Conservation (phyloP, 2,113 vertebrate species). For the Oncorhynchus kisutch region DNA sequence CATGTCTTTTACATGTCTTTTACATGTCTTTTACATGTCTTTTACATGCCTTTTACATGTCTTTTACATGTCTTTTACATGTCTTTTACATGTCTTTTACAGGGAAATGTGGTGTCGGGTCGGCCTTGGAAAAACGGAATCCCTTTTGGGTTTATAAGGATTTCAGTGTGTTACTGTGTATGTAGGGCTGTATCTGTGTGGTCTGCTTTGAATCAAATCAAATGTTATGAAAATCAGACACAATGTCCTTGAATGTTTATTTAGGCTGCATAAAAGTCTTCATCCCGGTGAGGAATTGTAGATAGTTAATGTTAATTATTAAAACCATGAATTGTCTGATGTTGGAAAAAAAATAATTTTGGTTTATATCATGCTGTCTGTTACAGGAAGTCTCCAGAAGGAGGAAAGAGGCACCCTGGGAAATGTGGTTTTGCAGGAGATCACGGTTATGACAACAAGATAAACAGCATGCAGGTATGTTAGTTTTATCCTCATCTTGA, state of each 20-base stretch:
- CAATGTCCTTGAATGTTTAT: background rate
- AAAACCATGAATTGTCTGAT: no score
- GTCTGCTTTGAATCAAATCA: background rate
- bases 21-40: constrained; percentile 31
- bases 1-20: constrained; percentile 33
- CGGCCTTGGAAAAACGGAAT: constrained; percentile 4
- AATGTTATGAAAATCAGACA: background rate
- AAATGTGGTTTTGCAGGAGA: constrained; percentile 91
- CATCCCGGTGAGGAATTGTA: background rate
- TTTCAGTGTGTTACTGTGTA: background rate
- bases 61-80: constrained; percentile 33
- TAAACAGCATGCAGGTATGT: constrained; percentile 97
- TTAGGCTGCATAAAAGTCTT: background rate
- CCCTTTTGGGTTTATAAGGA: background rate
- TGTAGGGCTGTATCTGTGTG: background rate
- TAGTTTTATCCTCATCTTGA: no score
- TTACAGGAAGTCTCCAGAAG: constrained; percentile 84
- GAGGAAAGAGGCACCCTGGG: constrained; percentile 75
- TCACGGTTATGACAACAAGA: constrained; percentile 98
- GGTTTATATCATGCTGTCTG: background rate
- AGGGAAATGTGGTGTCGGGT: constrained; percentile 14
- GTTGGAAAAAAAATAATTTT: no score
- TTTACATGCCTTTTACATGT: constrained; percentile 37
- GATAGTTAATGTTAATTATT: background rate
- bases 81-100: constrained; percentile 32